Base-by-base conservation (phyloP, 2,113 vertebrate species). In the Phalacrocorax aristotelis region DNA sequence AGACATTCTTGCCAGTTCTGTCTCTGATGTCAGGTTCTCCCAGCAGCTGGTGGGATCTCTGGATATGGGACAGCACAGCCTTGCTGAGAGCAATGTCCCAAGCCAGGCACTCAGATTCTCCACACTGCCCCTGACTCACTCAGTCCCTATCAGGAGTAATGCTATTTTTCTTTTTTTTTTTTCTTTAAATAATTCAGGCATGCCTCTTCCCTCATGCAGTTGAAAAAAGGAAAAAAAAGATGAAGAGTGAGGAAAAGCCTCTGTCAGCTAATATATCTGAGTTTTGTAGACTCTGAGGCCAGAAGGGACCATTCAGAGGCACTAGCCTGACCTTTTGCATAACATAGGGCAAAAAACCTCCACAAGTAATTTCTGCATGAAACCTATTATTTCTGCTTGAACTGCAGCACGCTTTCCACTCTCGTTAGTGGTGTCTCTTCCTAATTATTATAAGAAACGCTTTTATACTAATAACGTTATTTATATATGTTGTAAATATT, bases 401-500 rank as follows among this genome's bases (percentile, higher is more conserved):
- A 92, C 30, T 61, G 15, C n/a, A 62, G 9, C 13, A 58, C 54
- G 65, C 7, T 93, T 3, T 82, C 27, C 46, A 71, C 23, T 97
- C 30, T 87, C 40, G 61, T 95, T 95, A 87, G 27, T 54, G 15
- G 1, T 49, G 6, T 36, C 5, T 69, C 36, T 69, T 92, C 61
- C 61, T 72, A 84, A 92, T 84, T 90, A 90, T 85, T 83, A 38
- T 70, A 66, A 89, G 38, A 80, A 90, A 81, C 46, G 34, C 29
- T 77, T 91, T 94, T 65, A 87, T 69, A 82, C 25, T 91, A 89
- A 91, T 79, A 69, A 65, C 54, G 21, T 72, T 90, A 61, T 87
- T 89, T 84, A 61, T 84, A 42, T 54, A 80, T 58, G 51, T 65
- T 48, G 36, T 51, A 97, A 87, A 95, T 95, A 91, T 71, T 79